Evolutionary conservation across 1,140 invertebrate species (phyloP), one percentile per base, ranked within the genome.

Genomic region (Artemia franciscana): DNA sequence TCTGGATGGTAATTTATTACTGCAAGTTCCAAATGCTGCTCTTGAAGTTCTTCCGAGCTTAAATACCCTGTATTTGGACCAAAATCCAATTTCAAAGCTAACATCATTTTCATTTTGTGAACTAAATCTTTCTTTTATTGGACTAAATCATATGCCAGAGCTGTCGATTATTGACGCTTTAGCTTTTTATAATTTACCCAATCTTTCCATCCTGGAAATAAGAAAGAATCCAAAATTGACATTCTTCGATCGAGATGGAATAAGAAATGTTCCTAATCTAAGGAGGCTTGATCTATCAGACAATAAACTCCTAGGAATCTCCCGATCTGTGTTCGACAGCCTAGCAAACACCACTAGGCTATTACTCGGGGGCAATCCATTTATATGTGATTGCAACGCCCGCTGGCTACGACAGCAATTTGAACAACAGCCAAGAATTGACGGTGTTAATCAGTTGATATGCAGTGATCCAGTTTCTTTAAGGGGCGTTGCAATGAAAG

Each of bases 371-470:
- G 70, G 72, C 15, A 77, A 77, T 63, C 74, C 74, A 12, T 66
- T 77, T 2, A 67, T 66, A n/a, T 77, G 76, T 67, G 75, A 77
- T 65, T 77, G 76, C 65, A 77, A 77, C 67, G 67, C 71, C 18
- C 68, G 70, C 28, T 77, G 76, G 76, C 69, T 77, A 12, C 65
- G 67, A 23, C 61, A 71, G 51, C 59, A 26, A 5, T 65, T 61
- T 56, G 59, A 5, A 65, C 67, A 59, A 26, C 62, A 57, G 61
- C 64, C 59, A 24, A 63, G 39, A 26, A 21, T 56, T 58, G 62
- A 27, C 24, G 69, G 73, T 15, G 63, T 70, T 9, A 68, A 72
- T 5, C 68, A 68, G 15, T 66, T 75, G 30, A 63, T 70, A 15
- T 77, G 75, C 66, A 66, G 69, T 59, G 68, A 63, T 51, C 72